phyloP scores from a whole-genome alignment of 2,797 vertebrate genomes.

The Thripadectes ignobilis region DNA sequence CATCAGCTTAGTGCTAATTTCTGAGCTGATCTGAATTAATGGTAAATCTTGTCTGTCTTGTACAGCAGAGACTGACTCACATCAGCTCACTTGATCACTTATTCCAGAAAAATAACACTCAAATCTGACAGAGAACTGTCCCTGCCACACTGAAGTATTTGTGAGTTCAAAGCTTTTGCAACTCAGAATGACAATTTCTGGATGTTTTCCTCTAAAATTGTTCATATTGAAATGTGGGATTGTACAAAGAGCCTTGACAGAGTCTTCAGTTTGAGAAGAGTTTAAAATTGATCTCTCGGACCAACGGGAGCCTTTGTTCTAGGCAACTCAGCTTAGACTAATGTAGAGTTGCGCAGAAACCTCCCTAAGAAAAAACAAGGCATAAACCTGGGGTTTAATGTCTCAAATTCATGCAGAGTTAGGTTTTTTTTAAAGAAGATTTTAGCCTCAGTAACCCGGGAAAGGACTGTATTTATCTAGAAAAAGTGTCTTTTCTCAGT shows the following conservation, averaged over 20 bases:
- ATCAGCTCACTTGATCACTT: background rate
- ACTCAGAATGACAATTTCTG: background rate
- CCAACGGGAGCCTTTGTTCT: background rate
- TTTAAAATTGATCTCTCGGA: background rate
- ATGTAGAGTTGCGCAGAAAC: background rate
- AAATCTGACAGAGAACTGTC: background rate
- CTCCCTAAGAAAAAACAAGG: background rate
- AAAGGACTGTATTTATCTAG: background rate
- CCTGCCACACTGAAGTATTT: background rate
- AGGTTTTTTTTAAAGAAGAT: background rate
- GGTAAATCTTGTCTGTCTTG: background rate
- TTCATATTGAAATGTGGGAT: background rate
- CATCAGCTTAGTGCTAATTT: background rate
- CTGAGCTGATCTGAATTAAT: background rate
- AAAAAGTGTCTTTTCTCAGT: background rate
- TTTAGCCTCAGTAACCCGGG: background rate
- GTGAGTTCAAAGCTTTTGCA: background rate
- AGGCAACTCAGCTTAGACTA: background rate
- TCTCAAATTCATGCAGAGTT: background rate
- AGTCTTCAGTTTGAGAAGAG: background rate
- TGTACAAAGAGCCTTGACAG: background rate
- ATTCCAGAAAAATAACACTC: background rate
- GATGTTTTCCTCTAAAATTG: background rate
- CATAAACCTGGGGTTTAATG: background rate
- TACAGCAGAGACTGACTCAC: background rate